Evolutionary conservation across 2,113 vertebrate genomes (phyloP), one percentile per base, ranked within the genome.

Genomic region (Panthera tigris): DNA sequence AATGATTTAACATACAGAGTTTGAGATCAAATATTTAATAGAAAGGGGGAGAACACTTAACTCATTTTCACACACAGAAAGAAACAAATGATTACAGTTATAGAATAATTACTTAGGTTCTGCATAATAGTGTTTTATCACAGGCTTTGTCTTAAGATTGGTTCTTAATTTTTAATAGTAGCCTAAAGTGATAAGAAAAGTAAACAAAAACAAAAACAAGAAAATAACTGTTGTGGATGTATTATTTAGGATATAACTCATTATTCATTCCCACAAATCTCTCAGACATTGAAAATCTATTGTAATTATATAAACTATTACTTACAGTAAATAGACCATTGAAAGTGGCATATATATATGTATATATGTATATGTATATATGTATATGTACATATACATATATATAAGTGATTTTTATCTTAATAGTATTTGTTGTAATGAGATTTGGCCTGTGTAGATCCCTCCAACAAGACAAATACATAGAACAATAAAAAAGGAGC

Each of bases 101-200:
- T 14, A 48, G n/a, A 69, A 81, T 87, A 96, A 90, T 83, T 80
- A 36, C 7, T 92, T 87, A 23, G 41, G 5, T 80, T 90, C n/a
- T 76, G 18, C 23, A 68, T 14, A 90, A 65, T 48, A 91, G 2
- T 63, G 23, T 92, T 94, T 69, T 80, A n/a, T 69, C 39, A 71
- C 23, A 93, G 69, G 15, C 19, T 79, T 89, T 95, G 55, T 63
- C 7, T 76, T 25, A 45, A 73, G 25, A 68, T 31, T 84, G 21
- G 1, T 65, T 81, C 25, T 92, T 91, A 78, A 83, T 79, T 79
- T 95, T 90, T 96, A 95, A 84, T 18, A 87, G 5, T 82, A 41
- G 41, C 10, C 66, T 29, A 39, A 69, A 83, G 16, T 82, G 63
- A 78, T 74, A 74, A 86, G 4, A 89, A 52, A 83, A 66, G 14